Percentiles rank a stretch among this genome's conserved stretches.
Conservation (phyloP, 2,888 invertebrate species). For the Gandaritis pyraliata region DNA sequence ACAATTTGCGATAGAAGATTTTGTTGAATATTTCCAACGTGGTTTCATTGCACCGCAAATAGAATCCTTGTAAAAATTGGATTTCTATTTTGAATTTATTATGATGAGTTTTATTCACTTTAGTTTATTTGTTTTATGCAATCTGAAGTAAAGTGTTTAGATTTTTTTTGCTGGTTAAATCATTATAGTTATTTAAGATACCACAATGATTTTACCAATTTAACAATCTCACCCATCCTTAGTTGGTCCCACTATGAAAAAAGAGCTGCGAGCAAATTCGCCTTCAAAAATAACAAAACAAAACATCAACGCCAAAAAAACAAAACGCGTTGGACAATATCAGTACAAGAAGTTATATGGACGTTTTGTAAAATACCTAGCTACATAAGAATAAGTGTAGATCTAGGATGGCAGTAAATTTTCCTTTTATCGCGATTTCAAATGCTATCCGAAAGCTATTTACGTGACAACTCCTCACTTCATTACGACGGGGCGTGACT, state of each 20-base stretch:
- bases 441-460: constrained; percentile 68
- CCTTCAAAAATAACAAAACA: no score
- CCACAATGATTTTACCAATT: no score
- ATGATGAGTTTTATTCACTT: background rate
- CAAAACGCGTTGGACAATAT: background rate
- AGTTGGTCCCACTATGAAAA: no score
- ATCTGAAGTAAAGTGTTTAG: no score
- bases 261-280: no score
- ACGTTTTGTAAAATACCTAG: constrained; percentile 13
- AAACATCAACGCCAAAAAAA: no score
- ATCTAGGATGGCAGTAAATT: constrained; percentile 71
- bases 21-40: constrained; percentile 56
- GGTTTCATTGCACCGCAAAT: constrained; percentile 38
- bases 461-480: constrained; percentile 77
- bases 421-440: constrained; percentile 74
- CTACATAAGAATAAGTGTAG: constrained; percentile 51
- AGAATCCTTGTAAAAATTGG: constrained; percentile 21
- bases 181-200: no score
- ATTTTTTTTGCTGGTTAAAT: no score
- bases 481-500: constrained; percentile 72
- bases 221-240: no score
- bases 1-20: constrained; percentile 74
- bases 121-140: background rate
- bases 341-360: constrained; percentile 2
- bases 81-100: constrained; percentile 24